Evolutionary conservation across 2,113 vertebrate genomes (phyloP).

Genomic region (Lynx canadensis): DNA sequence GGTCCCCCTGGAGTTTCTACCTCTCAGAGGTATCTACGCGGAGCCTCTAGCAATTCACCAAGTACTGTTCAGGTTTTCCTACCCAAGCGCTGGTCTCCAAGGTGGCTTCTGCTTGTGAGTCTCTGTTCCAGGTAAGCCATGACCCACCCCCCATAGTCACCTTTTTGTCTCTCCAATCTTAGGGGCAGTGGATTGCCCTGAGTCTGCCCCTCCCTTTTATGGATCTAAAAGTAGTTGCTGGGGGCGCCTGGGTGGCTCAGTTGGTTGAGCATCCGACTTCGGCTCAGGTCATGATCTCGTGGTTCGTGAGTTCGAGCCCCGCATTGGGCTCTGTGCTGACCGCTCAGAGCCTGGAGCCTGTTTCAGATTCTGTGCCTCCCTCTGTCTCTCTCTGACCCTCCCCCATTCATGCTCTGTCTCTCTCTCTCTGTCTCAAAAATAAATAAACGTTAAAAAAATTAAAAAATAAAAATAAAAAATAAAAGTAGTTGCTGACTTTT

Average conservation of each 20-base stretch:
- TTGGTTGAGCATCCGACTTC: no score
- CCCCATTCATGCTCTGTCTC: no score
- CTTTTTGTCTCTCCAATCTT: neutral
- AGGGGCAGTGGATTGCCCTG: neutral
- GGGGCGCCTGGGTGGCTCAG: no score
- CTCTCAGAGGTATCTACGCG: neutral
- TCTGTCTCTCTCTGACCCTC: no score
- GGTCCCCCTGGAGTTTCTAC: neutral
- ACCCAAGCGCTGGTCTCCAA: neutral
- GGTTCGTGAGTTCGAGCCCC: no score
- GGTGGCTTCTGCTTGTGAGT: neutral
- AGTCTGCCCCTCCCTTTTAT: neutral
- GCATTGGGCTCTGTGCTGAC: no score
- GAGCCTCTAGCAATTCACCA: neutral
- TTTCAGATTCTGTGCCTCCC: no score
- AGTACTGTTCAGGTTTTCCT: neutral
- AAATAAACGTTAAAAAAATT: no score
- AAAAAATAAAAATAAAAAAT: no score
- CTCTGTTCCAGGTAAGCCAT: neutral
- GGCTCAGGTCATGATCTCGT: no score
- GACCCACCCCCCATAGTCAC: neutral
- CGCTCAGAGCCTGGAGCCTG: no score
- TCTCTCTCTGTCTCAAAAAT: no score
- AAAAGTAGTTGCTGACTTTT: neutral
- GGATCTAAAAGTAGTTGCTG: neutral